Base-by-base conservation (phyloP, 2,888 invertebrate genomes). In the Thyatira batis region DNA sequence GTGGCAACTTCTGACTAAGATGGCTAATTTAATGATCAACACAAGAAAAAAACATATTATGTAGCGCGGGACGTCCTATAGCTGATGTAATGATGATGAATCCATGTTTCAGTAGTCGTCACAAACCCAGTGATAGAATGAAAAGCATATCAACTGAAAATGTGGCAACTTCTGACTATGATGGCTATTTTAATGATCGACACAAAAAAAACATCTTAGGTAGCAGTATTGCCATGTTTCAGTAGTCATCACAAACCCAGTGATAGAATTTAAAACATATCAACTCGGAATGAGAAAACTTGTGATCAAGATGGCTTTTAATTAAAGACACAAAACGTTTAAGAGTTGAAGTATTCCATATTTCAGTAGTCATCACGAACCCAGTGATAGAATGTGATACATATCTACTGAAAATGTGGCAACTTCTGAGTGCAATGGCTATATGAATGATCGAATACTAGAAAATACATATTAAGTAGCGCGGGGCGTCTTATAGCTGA, bases 121-220 rank as follows among this genome's bases (percentile, higher is more conserved):
- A 61, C 49, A 17, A 23, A 33, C 51, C 56, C 62, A 68, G 68
- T 68, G 68, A 68, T 60, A 63, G 50, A 49, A 33, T 50, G 21
- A 43, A 5, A 45, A 45, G 72, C 69, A 55, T 71, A 66, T 68
- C 73, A 59, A 63, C 68, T 73, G 67, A 61, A 60, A 39, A 49
- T 53, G 27, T 66, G 60, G 67, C 17, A 43, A 57, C 65, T 60
- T 39, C 27, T 28, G 39, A 44, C 56, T n/a, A n/a, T n/a, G n/a
- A n/a, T n/a, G n/a, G n/a, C n/a, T n/a, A n/a, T n/a, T n/a, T n/a
- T n/a, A n/a, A n/a, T n/a, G n/a, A n/a, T n/a, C n/a, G n/a, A n/a
- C n/a, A n/a, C n/a, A n/a, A n/a, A n/a, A n/a, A n/a, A n/a, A n/a
- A n/a, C n/a, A n/a, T n/a, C n/a, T 21, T n/a, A 33, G 13, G n/a